Evolutionary conservation across 2,888 invertebrate species (phyloP).

Genomic region (Melolontha melolontha): DNA sequence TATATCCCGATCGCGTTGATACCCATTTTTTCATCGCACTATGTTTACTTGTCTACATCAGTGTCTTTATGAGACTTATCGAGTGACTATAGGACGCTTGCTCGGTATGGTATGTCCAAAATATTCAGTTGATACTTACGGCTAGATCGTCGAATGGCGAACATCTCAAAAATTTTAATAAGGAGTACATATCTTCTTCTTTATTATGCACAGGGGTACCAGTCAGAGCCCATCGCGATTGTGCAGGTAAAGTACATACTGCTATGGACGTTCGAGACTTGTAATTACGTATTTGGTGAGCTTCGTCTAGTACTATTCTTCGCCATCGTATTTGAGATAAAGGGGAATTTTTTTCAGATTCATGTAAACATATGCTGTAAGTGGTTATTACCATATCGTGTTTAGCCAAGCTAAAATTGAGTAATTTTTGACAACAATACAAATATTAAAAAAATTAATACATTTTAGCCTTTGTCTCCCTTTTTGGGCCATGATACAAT

Average conservation of each 20-base stretch:
- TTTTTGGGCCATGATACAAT: slow-evolving; percentile 85
- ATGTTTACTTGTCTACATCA: too few species aligned
- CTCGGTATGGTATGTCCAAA: too few species aligned
- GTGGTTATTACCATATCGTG: slow-evolving; percentile 91
- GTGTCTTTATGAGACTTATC: too few species aligned
- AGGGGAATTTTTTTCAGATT: slow-evolving; percentile 70
- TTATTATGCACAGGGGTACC: slow-evolving; percentile 98
- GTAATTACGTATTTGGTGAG: slow-evolving; percentile 90
- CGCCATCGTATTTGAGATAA: slow-evolving; percentile 83
- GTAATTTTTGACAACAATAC: neutral
- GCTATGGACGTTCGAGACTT: slow-evolving; percentile 81
- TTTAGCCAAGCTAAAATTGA: slow-evolving; percentile 68
- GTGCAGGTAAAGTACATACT: slow-evolving; percentile 74
- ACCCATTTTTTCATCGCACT: too few species aligned
- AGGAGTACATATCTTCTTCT: slow-evolving; percentile 83
- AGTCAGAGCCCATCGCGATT: slow-evolving; percentile 85
- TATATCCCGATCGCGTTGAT: too few species aligned
- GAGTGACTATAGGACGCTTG: too few species aligned
- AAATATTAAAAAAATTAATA: slow-evolving; percentile 38
- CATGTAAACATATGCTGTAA: slow-evolving; percentile 79
- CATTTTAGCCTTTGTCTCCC: slow-evolving; percentile 73
- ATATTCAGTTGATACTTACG: slow-evolving; percentile 61
- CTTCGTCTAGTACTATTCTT: slow-evolving; percentile 92
- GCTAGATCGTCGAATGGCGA: slow-evolving; percentile 89
- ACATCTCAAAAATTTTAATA: slow-evolving; percentile 86